These are phyloP conservation scores for Geotrypetes seraphini DNA, from an alignment of 2,797 vertebrate genomes.

Conservation along the genomic window DNA sequence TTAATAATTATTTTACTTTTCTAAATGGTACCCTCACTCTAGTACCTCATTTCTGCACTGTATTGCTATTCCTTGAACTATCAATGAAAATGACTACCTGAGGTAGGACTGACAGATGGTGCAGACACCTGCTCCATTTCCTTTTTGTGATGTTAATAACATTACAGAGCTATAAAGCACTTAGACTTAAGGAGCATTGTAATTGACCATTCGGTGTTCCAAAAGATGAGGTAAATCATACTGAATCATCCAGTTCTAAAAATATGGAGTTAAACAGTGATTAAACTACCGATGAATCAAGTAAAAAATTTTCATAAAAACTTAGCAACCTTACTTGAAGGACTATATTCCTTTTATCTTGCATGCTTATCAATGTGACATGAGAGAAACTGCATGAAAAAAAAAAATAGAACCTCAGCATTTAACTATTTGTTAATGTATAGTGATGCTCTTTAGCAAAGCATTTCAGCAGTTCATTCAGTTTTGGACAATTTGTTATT, in stretches of 20 bases:
- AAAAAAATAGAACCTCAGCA: too few relatives aligned
- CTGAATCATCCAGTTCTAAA: not conserved
- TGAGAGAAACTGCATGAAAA: not conserved
- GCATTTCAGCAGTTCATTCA: too few relatives aligned
- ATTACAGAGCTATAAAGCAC: slow-evolving; percentile 17
- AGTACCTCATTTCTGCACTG: not conserved
- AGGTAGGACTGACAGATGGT: slow-evolving; percentile 26
- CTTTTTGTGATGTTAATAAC: slow-evolving; percentile 21
- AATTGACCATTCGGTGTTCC: slow-evolving; percentile 5
- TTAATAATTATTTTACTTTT: not conserved
- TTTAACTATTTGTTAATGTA: too few relatives aligned
- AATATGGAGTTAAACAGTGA: not conserved
- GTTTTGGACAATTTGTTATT: too few relatives aligned
- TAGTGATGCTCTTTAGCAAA: too few relatives aligned
- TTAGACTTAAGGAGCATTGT: slow-evolving; percentile 11
- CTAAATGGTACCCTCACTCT: slow-evolving; percentile 1
- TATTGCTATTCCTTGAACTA: not conserved
- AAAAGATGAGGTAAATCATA: not conserved
- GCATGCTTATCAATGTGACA: not conserved
- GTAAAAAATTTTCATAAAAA: not conserved
- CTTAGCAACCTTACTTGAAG: not conserved
- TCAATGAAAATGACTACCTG: slow-evolving; percentile 10
- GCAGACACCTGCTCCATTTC: slow-evolving; percentile 24
- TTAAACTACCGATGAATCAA: not conserved
- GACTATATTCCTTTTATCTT: not conserved